Evolutionary conservation across 2,797 vertebrate genomes (phyloP), one percentile per base, ranked within the genome.

Genomic region (Eulemur rubriventer): DNA sequence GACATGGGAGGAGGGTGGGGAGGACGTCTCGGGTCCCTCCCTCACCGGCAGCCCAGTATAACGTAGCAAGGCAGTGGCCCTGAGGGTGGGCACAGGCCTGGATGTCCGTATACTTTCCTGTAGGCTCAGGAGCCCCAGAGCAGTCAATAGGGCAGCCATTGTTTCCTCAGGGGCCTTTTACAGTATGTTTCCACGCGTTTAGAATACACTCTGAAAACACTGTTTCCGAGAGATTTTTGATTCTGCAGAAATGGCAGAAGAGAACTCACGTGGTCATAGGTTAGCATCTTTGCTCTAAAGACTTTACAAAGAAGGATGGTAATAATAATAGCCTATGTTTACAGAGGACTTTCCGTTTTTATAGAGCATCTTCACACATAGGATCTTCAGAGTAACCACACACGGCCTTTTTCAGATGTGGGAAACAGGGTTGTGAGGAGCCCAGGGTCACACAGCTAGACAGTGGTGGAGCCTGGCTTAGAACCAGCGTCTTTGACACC

Each of bases 401-500:
- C 1, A 7, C 26, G 30, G 48, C 65, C 3, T 48, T 46, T 63
- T n/a, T 17, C 43, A 82, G 22, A 26, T 63, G 28, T 78, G 41
- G 61, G 41, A 48, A 43, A 50, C 6, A 30, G 72, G 82, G 8
- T 4, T 35, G 6, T 7, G 24, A 35, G 59, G 6, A 41, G 22
- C 30, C 69, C 24, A 14, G 7, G 43, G 48, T 26, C 73, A 35
- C 82, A 16, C 7, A 35, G 78, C n/a, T 13, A 16, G 33, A 50
- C 55, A 13, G 43, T 0, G 61, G 63, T 1, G 22, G 28, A 50
- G 38, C 73, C 57, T 48, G 69, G 50, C 69, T 57, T 28, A 28
- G 65, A 59, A 50, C 63, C 0, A 0, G 24, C 20, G 43, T 43
- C 88, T 43, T 35, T 78, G 67, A 28, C 0, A 0, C 80, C 70